phyloP scores from a whole-genome alignment of 2,888 invertebrate genomes.

The Druceiella hillmani region DNA sequence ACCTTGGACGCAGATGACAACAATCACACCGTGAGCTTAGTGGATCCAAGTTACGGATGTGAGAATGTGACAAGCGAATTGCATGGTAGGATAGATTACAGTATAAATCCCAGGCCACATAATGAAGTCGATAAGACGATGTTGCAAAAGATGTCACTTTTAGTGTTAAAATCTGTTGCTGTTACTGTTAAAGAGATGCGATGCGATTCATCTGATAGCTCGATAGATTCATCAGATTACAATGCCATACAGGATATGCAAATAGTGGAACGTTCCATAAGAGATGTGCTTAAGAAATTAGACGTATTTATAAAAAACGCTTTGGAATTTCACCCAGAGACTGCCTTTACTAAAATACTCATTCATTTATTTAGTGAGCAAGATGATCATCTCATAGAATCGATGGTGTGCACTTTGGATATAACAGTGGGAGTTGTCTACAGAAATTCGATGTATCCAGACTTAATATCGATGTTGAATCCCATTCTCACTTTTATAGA shows the following conservation, averaged over 20 bases:
- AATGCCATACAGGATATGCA: constrained; percentile 88
- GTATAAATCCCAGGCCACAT: constrained; percentile 32
- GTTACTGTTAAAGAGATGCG: constrained; percentile 87
- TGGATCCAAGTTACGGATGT: constrained; percentile 45
- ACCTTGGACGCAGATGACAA: constrained; percentile 35
- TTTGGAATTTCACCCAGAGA: constrained; percentile 82
- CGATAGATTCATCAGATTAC: constrained; percentile 77
- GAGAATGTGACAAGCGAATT: constrained; percentile 24
- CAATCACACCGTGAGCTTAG: constrained; percentile 39
- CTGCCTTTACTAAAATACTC: constrained; percentile 81
- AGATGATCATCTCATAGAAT: constrained; percentile 86
- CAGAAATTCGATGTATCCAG: constrained; percentile 73
- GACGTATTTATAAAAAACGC: constrained; percentile 77
- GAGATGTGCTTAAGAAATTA: constrained; percentile 75
- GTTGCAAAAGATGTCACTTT: constrained; percentile 79
- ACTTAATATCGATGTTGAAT: constrained; percentile 75
- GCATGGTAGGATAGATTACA: constrained; percentile 28
- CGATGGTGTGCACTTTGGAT: constrained; percentile 87
- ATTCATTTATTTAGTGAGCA: constrained; percentile 86
- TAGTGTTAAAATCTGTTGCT: constrained; percentile 83
- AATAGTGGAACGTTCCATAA: constrained; percentile 77
- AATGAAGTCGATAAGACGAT: constrained; percentile 68
- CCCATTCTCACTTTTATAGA: constrained; percentile 84
- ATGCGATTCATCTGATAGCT: constrained; percentile 81
- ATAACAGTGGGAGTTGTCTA: constrained; percentile 82